Percentiles rank a stretch among this genome's conserved stretches.
Conservation (phyloP, 2,113 vertebrate species). For the Lagopus leucura region DNA sequence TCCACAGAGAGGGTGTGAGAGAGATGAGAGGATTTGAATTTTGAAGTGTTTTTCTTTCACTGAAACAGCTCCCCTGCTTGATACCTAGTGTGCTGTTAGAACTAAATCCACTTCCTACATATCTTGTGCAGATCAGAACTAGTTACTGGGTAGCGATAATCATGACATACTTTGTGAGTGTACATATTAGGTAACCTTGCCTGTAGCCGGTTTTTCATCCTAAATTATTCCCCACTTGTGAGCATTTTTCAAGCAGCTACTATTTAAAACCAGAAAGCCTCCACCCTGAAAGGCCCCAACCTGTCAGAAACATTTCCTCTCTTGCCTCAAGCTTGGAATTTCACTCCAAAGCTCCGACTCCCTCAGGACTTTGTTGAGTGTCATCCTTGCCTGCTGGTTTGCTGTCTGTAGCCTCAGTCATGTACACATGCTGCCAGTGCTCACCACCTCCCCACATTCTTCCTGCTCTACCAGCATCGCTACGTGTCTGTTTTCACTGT, state of each 20-base stretch:
- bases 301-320: conserved; percentile 62
- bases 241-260: conserved; percentile 22
- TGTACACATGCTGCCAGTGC: neutral
- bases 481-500: neutral
- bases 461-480: neutral
- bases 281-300: conserved; percentile 53
- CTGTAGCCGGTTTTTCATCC: neutral
- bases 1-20: neutral
- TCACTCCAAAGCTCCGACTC: conserved; percentile 24
- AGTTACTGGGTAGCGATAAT: neutral
- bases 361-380: neutral
- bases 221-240: conserved; percentile 34
- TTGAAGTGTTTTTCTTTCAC: neutral
- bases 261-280: conserved; percentile 55
- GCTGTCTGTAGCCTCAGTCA: neutral
- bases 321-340: conserved; percentile 58
- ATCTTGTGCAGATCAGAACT: neutral
- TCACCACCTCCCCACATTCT: neutral
- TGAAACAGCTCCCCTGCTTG: neutral
- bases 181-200: neutral
- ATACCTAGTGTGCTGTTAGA: neutral
- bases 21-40: neutral
- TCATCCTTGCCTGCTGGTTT: conserved; percentile 2
- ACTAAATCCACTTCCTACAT: neutral
- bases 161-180: neutral